Evolutionary conservation across 2,113 vertebrate genomes (phyloP).

Genomic region (Cettia cetti): DNA sequence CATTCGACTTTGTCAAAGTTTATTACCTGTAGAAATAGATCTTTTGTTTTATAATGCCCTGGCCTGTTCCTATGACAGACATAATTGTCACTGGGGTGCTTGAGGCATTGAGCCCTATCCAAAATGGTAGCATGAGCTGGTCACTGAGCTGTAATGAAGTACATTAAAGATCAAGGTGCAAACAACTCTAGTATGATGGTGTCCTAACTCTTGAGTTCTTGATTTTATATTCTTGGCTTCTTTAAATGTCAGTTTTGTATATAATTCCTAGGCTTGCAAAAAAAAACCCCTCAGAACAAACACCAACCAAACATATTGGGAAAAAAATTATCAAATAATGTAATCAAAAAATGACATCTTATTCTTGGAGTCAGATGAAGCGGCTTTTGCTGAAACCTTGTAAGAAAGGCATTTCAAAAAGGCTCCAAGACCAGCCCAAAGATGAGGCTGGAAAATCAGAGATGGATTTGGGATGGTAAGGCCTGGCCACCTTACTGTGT

Average conservation of each 20-base stretch:
- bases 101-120: neutral
- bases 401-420: neutral
- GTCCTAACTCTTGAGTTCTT: neutral
- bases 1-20: neutral
- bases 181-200: neutral
- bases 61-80: neutral
- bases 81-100: neutral
- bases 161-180: neutral
- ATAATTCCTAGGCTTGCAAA: neutral
- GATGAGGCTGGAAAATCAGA: neutral
- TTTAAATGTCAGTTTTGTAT: neutral
- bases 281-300: neutral
- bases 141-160: neutral
- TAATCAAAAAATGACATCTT: neutral
- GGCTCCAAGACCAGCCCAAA: neutral
- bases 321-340: neutral
- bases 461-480: neutral
- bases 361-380: neutral
- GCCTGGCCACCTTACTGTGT: neutral
- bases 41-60: neutral
- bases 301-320: neutral
- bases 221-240: neutral
- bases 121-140: neutral
- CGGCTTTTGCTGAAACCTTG: neutral
- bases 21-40: neutral